A percentile compares a stretch with the other conserved stretches of the same genome.
phyloP scores from a whole-genome alignment of 2,113 vertebrate species.

The Pteruthius melanotis region DNA sequence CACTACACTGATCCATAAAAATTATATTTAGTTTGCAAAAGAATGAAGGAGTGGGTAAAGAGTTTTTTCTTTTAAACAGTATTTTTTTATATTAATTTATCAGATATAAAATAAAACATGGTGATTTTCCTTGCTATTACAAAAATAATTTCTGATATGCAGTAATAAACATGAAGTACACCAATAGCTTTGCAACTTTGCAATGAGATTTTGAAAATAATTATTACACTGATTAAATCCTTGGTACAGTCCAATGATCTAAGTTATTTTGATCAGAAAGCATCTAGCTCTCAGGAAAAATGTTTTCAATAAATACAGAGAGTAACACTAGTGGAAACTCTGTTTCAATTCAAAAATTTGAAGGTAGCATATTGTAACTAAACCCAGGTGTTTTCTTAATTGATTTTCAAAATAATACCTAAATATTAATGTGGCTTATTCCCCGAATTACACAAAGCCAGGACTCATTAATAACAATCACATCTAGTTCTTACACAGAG shows the following conservation, averaged over 20 bases:
- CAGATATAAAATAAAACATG: background rate
- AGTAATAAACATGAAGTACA: background rate
- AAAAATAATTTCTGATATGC: background rate
- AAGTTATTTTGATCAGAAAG: background rate
- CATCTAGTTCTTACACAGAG: background rate
- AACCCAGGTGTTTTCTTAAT: background rate
- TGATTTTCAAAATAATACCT: conserved; percentile 9
- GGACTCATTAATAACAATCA: background rate
- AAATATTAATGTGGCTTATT: background rate
- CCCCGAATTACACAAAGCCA: background rate
- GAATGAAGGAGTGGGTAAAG: background rate
- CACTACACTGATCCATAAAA: background rate
- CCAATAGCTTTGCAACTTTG: background rate
- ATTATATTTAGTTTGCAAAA: background rate
- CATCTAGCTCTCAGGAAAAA: background rate
- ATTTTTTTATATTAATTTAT: background rate
- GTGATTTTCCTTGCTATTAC: background rate
- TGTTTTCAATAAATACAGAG: background rate
- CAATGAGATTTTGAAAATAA: background rate
- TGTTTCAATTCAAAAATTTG: background rate
- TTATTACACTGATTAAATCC: background rate
- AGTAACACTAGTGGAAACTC: background rate
- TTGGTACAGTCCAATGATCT: background rate
- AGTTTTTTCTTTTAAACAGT: background rate
- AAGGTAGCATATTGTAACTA: background rate